Evolutionary conservation across 2,113 vertebrate species (phyloP), one percentile per base, ranked within the genome.

Genomic region (Anarhynchus alexandrinus): DNA sequence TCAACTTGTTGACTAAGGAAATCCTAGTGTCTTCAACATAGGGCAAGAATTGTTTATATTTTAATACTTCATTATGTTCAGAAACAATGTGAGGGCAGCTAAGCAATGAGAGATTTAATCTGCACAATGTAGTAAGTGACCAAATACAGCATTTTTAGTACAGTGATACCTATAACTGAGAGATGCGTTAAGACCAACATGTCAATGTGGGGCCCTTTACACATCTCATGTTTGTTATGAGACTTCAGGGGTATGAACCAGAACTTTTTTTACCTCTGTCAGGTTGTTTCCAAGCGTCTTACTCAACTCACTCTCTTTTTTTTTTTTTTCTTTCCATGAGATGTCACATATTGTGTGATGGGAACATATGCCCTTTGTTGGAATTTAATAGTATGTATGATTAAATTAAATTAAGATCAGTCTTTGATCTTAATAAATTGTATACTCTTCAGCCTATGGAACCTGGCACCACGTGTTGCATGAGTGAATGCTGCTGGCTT

Each of bases 1-100:
- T 96, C 61, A 85, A 13, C 73, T 86, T 92, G 76, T 93, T 94
- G 79, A 93, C 64, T 83, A 88, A 82, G 64, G 94, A 95, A 94
- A 90, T 89, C 73, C 76, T 69, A 36, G 47, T 81, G n/a, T 92
- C 88, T 84, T 93, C 78, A 85, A 86, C 47, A 54, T 1, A 43
- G 42, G 82, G n/a, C 55, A 85, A 82, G 73, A 88, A 34, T 54
- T 66, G 14, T 71, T 87, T 88, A 10, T 64, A 69, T 45, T 87
- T 82, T 72, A 83, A 49, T 94, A 65, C 51, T 80, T 74, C 84
- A 55, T 64, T 89, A 25, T 40, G 10, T 57, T 78, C 76, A 89
- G 70, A 79, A 94, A n/a, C 86, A 86, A 65, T 16, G 11, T 27
- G 57, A 47, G 38, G 45, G 43, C 69, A 91, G 62, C 25, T 32